A percentile compares a stretch with the other conserved stretches of the same genome.
Conservation (phyloP, 2,888 invertebrate genomes). For the Hofmannophila pseudospretella region DNA sequence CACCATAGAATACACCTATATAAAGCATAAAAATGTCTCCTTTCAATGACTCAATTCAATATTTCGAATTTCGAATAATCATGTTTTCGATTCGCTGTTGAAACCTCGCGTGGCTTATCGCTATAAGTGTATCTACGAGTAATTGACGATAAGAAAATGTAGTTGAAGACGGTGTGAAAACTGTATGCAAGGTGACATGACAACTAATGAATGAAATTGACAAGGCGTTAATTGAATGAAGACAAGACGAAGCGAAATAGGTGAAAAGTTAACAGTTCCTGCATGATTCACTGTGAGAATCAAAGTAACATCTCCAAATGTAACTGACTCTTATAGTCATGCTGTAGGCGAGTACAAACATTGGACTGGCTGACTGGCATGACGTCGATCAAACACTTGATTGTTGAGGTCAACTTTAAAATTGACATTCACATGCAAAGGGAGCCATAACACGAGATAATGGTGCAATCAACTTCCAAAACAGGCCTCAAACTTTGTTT, state of each 20-base stretch:
- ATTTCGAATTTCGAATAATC: no score
- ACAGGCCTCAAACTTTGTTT: slow-evolving; percentile 3
- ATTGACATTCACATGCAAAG: slow-evolving; percentile 20
- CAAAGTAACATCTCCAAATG: slow-evolving; percentile 1
- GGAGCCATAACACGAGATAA: slow-evolving; percentile 15
- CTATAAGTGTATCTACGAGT: slow-evolving; percentile 37
- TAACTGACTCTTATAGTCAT: slow-evolving; percentile 4
- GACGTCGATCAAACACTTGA: slow-evolving; percentile 30
- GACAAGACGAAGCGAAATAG: neutral
- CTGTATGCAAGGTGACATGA: slow-evolving; percentile 21
- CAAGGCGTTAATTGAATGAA: neutral
- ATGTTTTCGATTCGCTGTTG: slow-evolving; percentile 26
- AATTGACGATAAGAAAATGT: slow-evolving; percentile 40
- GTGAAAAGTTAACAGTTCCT: neutral
- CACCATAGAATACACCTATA: no score
- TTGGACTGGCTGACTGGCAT: slow-evolving; percentile 32
- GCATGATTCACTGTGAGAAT: slow-evolving; percentile 5
- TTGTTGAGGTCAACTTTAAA: slow-evolving; percentile 37
- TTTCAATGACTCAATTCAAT: no score
- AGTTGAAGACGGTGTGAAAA: slow-evolving; percentile 31
- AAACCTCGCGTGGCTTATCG: slow-evolving; percentile 43
- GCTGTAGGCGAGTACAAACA: slow-evolving; percentile 53
- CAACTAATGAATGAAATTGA: neutral
- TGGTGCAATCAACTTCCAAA: slow-evolving; percentile 4
- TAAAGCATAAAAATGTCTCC: no score